Conservation (phyloP, 2,113 vertebrate genomes). For the Perca fluviatilis region DNA sequence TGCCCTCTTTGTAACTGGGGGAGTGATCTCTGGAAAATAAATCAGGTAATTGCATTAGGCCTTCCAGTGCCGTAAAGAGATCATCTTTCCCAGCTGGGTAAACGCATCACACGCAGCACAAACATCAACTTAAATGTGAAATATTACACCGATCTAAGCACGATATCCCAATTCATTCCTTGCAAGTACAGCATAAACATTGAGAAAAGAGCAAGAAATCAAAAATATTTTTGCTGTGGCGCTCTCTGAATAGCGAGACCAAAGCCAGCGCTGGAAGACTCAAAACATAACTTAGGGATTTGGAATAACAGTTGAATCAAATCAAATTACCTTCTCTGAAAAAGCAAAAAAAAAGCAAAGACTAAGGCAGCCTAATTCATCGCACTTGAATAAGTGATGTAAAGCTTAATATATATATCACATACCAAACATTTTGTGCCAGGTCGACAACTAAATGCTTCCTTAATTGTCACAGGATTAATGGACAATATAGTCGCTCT, state of each 20-base stretch:
- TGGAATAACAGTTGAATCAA: constrained; percentile 47
- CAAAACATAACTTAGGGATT: constrained; percentile 56
- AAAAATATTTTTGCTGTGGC: constrained; percentile 46
- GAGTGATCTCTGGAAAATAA: constrained; percentile 78
- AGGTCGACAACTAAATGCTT: constrained; percentile 52
- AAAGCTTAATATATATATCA: constrained; percentile 56
- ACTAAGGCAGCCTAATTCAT: constrained; percentile 40
- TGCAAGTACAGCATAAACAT: constrained; percentile 67
- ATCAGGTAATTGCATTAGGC: constrained; percentile 81
- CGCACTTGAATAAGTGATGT: constrained; percentile 49
- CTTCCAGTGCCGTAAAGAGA: constrained; percentile 65
- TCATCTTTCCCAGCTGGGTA: constrained; percentile 82
- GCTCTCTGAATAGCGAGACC: constrained; percentile 11
- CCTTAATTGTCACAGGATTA: constrained; percentile 70
- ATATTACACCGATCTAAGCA: constrained; percentile 77
- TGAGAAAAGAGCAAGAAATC: constrained; percentile 47
- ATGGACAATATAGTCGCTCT: constrained; percentile 63
- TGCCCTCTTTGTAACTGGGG: constrained; percentile 40
- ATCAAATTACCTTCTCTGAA: constrained; percentile 50
- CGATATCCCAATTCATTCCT: constrained; percentile 65
- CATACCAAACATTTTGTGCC: constrained; percentile 55
- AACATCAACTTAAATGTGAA: constrained; percentile 80
- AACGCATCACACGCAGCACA: constrained; percentile 76
- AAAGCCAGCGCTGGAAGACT: constrained; percentile 49
- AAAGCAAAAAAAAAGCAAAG: constrained; percentile 51